phyloP scores from a whole-genome alignment of 2,888 invertebrate species.

The Eledona agricola region DNA sequence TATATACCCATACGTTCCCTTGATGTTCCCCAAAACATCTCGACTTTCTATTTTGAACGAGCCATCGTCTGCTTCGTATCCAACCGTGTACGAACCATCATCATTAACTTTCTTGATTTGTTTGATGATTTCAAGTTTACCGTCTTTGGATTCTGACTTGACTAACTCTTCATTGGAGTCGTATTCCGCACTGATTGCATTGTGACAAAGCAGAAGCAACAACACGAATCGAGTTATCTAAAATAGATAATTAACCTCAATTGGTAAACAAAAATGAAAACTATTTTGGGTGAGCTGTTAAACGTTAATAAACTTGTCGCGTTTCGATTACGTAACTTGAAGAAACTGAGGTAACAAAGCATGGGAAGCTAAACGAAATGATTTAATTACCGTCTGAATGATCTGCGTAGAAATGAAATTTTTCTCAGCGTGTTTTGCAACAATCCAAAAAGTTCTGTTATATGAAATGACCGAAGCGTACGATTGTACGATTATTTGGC shows the following conservation, averaged over 20 bases:
- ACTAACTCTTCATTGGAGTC: conserved; percentile 65
- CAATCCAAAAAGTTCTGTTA: too few relatives aligned
- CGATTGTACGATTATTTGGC: too few relatives aligned
- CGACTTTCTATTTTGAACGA: conserved; percentile 86
- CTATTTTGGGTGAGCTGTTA: conserved; percentile 9
- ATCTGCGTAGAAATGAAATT: too few relatives aligned
- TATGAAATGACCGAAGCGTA: too few relatives aligned
- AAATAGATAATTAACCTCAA: conserved; percentile 25
- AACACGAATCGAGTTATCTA: conserved; percentile 22
- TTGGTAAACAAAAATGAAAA: conserved; percentile 4
- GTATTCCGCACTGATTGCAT: conserved; percentile 19
- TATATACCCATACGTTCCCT: conserved; percentile 84
- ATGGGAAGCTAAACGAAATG: too few relatives aligned
- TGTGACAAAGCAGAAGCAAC: conserved; percentile 20
- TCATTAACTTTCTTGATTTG: conserved; percentile 83
- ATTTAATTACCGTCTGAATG: too few relatives aligned
- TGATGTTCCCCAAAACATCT: conserved; percentile 80
- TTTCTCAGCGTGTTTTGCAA: too few relatives aligned
- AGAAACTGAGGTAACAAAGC: too few relatives aligned
- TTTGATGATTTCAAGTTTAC: conserved; percentile 81
- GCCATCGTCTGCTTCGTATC: conserved; percentile 86
- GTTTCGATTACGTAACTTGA: too few relatives aligned
- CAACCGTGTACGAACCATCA: conserved; percentile 85
- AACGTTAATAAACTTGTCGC: too few relatives aligned
- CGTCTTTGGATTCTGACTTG: conserved; percentile 72